These are phyloP conservation scores for Falco novaeseelandiae DNA, from an alignment of 2,797 vertebrate genomes.

Conservation along the genomic window DNA sequence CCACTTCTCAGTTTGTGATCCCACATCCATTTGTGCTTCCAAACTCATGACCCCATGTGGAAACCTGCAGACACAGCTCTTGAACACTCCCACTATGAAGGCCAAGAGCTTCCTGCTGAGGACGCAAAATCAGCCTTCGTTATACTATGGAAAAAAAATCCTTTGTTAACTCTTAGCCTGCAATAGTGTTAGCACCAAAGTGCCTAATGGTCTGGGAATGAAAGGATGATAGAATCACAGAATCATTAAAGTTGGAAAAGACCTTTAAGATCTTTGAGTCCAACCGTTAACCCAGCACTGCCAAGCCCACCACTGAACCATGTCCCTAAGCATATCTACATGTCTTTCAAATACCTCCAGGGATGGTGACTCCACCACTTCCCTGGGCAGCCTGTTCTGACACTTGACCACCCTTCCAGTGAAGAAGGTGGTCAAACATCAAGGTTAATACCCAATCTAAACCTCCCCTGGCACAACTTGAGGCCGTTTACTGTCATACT, in stretches of 20 bases:
- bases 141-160: background rate
- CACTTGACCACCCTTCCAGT: no score
- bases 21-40: background rate
- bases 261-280: background rate
- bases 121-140: background rate
- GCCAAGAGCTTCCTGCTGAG: background rate
- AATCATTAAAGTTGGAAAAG: fast-evolving
- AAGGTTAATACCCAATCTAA: background rate
- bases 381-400: background rate
- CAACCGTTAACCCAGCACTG: no score
- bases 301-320: background rate
- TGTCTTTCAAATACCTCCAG: background rate
- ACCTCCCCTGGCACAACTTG: background rate
- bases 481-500: background rate
- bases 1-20: background rate
- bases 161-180: background rate
- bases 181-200: background rate
- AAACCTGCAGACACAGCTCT: background rate
- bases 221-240: background rate
- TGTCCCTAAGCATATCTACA: background rate
- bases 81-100: background rate
- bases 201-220: background rate
- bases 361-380: background rate
- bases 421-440: no score
- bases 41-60: background rate